These are phyloP conservation scores for Poecilia wingei DNA, from an alignment of 2,797 vertebrate species.

Conservation along the genomic window DNA sequence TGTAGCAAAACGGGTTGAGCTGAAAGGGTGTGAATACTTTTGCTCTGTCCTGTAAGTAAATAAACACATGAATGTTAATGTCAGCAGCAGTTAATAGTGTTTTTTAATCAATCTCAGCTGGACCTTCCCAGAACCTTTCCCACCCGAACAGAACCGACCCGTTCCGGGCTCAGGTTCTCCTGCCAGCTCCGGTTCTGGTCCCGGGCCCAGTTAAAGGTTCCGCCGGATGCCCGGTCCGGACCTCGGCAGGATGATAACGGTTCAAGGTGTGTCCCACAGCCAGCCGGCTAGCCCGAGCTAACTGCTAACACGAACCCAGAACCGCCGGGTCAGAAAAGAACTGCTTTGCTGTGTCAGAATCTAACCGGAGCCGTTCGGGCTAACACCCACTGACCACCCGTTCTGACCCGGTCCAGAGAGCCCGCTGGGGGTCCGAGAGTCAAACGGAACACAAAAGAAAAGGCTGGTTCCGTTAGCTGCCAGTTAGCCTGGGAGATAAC, in stretches of 20 bases:
- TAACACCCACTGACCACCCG: fast-evolving
- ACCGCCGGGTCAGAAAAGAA: neutral
- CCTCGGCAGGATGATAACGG: slow-evolving; percentile 28
- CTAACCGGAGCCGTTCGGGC: fast-evolving
- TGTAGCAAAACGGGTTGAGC: neutral
- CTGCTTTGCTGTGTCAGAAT: fast-evolving
- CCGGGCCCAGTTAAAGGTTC: fast-evolving
- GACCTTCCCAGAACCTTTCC: neutral
- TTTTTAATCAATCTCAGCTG: neutral
- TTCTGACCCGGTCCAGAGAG: slow-evolving; percentile 17
- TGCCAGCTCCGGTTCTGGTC: fast-evolving
- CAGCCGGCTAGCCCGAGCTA: slow-evolving; percentile 41
- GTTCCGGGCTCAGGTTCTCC: fast-evolving
- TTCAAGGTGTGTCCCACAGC: slow-evolving; percentile 64
- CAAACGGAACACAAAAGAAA: slow-evolving; percentile 62
- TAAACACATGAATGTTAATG: neutral
- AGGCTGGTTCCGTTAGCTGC: slow-evolving; percentile 50
- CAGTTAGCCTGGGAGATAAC: slow-evolving; percentile 3
- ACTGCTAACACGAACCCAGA: slow-evolving; percentile 17
- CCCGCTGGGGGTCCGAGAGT: slow-evolving; percentile 1
- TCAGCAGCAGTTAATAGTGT: neutral
- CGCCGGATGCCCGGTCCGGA: neutral
- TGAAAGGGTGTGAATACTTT: neutral
- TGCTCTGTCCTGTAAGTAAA: neutral
- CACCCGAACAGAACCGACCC: neutral